These are phyloP conservation scores for Limonius californicus DNA, from an alignment of 1,140 invertebrate species.

Conservation along the genomic window DNA sequence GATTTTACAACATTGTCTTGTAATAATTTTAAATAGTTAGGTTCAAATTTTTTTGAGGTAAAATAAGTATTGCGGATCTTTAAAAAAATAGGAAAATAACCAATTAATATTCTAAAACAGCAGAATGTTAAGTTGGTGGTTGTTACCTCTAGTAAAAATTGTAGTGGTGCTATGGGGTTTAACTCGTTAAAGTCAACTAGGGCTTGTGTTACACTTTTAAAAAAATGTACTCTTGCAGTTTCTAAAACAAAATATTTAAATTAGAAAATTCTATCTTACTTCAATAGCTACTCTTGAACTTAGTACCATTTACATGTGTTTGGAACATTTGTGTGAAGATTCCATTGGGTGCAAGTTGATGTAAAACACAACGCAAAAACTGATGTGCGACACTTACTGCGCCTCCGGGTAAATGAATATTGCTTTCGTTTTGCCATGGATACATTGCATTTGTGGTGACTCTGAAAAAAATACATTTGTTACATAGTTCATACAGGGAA, in stretches of 20 bases:
- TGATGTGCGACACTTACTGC: constrained; percentile 93
- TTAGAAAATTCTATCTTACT: no score
- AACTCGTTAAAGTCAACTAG: constrained; percentile 96
- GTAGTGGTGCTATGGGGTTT: constrained; percentile 90
- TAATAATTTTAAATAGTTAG: no score
- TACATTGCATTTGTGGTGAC: constrained; percentile 70
- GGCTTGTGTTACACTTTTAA: constrained; percentile 88
- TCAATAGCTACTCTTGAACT: no score
- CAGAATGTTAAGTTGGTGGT: no score
- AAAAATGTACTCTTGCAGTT: constrained; percentile 71
- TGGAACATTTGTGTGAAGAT: constrained; percentile 96
- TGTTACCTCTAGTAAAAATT: constrained; percentile 80
- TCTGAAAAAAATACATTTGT: constrained; percentile 49
- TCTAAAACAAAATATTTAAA: constrained; percentile 56
- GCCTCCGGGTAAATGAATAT: constrained; percentile 81
- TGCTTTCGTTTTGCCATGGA: constrained; percentile 90
- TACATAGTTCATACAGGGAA: no score
- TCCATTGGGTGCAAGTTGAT: constrained; percentile 93
- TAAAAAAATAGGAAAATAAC: constrained; percentile 3
- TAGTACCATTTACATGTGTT: constrained; percentile 77
- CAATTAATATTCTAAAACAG: not conserved
- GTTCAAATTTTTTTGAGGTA: not conserved
- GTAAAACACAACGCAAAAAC: constrained; percentile 92
- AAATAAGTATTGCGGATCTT: no score
- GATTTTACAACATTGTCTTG: no score